These are phyloP conservation scores for Mustelus asterias DNA, from an alignment of 2,113 vertebrate species.

Conservation along the genomic window DNA sequence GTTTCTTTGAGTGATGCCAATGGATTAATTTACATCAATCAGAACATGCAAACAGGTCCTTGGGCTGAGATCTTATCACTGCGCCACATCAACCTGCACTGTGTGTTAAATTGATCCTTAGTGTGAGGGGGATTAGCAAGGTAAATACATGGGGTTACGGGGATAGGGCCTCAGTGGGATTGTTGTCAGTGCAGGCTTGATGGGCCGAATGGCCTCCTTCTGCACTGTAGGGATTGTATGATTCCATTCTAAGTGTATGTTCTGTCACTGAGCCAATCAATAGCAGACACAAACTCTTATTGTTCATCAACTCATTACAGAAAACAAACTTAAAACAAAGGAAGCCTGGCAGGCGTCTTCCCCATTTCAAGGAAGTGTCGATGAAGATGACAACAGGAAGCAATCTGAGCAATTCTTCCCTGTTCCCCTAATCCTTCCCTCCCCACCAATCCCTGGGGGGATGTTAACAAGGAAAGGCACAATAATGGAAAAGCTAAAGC, in stretches of 20 bases:
- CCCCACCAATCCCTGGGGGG: not conserved
- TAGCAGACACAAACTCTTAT: not conserved
- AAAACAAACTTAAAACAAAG: not conserved
- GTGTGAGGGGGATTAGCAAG: too few relatives aligned
- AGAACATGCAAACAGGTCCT: not conserved
- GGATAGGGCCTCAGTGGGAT: too few relatives aligned
- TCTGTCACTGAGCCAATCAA: not conserved
- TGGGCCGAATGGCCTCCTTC: too few relatives aligned
- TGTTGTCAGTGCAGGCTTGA: too few relatives aligned
- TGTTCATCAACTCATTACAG: not conserved
- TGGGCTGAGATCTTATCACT: not conserved
- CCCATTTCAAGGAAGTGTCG: not conserved
- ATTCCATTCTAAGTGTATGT: not conserved
- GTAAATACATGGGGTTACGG: too few relatives aligned
- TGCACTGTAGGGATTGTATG: too few relatives aligned
- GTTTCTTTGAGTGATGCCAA: not conserved
- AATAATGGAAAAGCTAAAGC: not conserved
- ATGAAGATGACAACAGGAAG: not conserved
- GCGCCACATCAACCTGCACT: not conserved
- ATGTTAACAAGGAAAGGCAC: not conserved
- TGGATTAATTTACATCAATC: not conserved
- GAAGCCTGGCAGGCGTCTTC: not conserved
- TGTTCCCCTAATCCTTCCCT: not conserved
- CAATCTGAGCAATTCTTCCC: not conserved
- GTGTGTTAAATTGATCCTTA: not conserved